Evolutionary conservation across 1,140 invertebrate genomes (phyloP), one percentile per base, ranked within the genome.

Genomic region (Drosophila chauvacae): DNA sequence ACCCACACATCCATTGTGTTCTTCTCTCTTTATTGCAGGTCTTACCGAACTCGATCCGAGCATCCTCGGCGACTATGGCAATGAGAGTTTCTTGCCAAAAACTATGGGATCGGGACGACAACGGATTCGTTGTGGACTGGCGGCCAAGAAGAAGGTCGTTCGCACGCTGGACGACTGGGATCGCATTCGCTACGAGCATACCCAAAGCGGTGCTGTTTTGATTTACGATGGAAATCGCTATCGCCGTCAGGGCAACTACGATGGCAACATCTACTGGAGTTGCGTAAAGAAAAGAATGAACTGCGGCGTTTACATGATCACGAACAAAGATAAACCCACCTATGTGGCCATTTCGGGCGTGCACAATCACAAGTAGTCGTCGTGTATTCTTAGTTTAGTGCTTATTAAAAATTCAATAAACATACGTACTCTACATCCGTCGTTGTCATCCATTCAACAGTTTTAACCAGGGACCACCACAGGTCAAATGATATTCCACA

Each of bases 81-180:
- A 87, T 41, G 84, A 87, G 20, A 90, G 85, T 10, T 87, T 87
- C 20, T 39, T 87, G 44, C 84, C 84, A 11, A 77, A 63, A 16
- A 33, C 57, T 6, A 26, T 7, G 1, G 61, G 65, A 14, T 18
- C 30, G 7, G 20, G 60, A 0, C 42, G 47, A 0, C 80, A 84
- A 30, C 2, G 3, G 0, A 59, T 87, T 3, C 63, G 65, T 4
- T 48, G 51, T 33, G 77, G 80, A 7, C 5, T 87, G 23, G 50
- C 79, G 0, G 0, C 4, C 2, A 55, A 61, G 0, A 59, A 56
- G n/a, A 69, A 55, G 11, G 23, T 33, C 6, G 26, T 62, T 0
- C 85, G 84, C 28, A 87, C 84, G 20, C 33, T 88, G 28, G 84
- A 87, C 18, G 85, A 87, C n/a, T 87, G 84, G 84, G 85, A 87